Base-by-base conservation (phyloP, 1,140 invertebrate species). In the Atta texana region DNA sequence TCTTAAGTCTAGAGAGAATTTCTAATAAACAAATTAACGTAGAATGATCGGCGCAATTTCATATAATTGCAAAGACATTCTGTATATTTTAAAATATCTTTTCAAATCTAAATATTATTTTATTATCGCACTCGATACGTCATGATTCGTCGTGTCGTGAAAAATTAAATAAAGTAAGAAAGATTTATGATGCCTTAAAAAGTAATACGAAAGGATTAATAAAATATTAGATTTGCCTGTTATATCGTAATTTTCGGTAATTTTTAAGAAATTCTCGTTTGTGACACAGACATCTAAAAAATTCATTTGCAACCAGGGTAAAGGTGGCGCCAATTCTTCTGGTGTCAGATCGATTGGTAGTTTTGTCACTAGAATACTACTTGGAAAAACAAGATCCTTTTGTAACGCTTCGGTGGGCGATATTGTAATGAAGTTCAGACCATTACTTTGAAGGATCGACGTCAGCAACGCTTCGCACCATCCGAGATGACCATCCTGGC, bases 381-480 rank as follows among this genome's bases (percentile, higher is more conserved):
- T 21, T 0, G 91, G 88, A 39, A 92, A 93, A 61, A 90, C 28
- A 0, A 92, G 44, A 2, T 88, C 16, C 0, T 66, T 18, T 4
- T 24, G 3, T 5, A 0, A 1, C 0, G 16, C 61, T 10, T 93
- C 88, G 0, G 0, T 21, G 0, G 87, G 71, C 0, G 71, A 49
- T 7, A 92, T 34, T 1, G 68, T 66, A 2, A 88, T 0, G 3
- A 91, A 51, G 0, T 82, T 55, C 3, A 92, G 3, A 3, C 51
- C 80, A 0, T 72, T 7, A 12, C 8, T 28, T 24, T 92, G 78
- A 14, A 89, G 51, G 3, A 85, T 44, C 3, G 75, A 74, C 0
- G 64, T 89, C 6, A 92, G n/a, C 6, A 86, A 91, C 3, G 68
- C 16, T 16, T 93, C 92, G 31, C 85, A 91, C 92, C 92, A 93